These are phyloP conservation scores for Euclidia mi DNA, from an alignment of 2,888 invertebrate genomes.

Conservation along the genomic window DNA sequence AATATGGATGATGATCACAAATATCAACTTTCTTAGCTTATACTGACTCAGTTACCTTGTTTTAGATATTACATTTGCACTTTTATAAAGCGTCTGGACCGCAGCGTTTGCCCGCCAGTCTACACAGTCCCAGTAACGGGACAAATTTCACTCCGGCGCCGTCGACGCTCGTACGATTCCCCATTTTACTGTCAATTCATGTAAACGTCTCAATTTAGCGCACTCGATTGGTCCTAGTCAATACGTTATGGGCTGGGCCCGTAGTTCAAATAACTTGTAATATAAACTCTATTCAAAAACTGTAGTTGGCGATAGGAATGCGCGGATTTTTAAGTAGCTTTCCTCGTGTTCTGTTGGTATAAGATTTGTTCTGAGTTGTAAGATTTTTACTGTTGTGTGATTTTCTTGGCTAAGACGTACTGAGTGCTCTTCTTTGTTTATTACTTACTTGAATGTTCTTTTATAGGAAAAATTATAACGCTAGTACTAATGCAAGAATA, in stretches of 20 bases:
- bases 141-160: constrained; percentile 82
- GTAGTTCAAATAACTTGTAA: constrained; percentile 43
- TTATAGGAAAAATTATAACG: no score
- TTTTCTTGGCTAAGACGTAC: no score
- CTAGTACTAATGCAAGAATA: no score
- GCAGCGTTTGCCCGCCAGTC: constrained; percentile 57
- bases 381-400: no score
- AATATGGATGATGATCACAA: no score
- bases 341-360: constrained; percentile 10
- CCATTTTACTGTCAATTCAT: constrained; percentile 84
- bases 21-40: no score
- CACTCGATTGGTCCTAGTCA: constrained; percentile 53
- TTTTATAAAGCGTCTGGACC: constrained; percentile 15
- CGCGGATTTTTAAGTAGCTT: constrained; percentile 21
- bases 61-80: no score
- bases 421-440: no score
- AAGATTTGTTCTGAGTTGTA: not conserved
- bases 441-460: no score
- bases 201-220: constrained; percentile 85
- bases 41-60: no score
- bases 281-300: constrained; percentile 47
- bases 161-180: constrained; percentile 69
- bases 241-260: constrained; percentile 52
- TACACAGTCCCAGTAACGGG: constrained; percentile 67
- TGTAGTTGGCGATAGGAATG: constrained; percentile 33